Base-by-base conservation (phyloP, 1,140 invertebrate species). In the Calephelis nemesis region DNA sequence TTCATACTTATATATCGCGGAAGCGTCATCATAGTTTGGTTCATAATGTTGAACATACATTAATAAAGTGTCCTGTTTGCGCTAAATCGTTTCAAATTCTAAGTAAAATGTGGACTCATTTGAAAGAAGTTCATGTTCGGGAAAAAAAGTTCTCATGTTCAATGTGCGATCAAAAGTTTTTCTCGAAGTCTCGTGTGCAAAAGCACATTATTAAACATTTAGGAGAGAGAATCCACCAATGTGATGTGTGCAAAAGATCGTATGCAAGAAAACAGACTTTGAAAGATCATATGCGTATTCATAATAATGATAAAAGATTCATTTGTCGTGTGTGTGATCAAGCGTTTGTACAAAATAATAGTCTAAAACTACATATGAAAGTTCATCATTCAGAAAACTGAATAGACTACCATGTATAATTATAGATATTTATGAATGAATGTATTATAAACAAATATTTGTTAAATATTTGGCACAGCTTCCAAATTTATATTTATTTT, bases 181-280 rank as follows among this genome's bases (percentile, higher is more conserved):
- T 88, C 60, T 88, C 87, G 0, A 80, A 73, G 30, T 81, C 82
- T 0, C 87, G 85, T 7, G 76, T 92, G 0, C 80, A 85, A 10
- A 84, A 88, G 48, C 93, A 94, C 70, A 92, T 93, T 87, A 73
- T 92, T 0, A 90, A 84, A 42, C 94, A 94, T 79, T 94, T 94
- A 0, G 95, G 96, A 0, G 95, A 96, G 70, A 94, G 95, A 67
- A 95, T 96, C 5, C 94, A 96, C 76, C 93, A 95, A 70, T 93
- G 93, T 74, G 92, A 93, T 0, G 88, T 94, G 12, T 97, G 96
- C 77, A 93, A 93, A 48, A 94, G 94, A 70, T 92, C 85, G 72
- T 95, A 93, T 77, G 94, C 92, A 0, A 89, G 93, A 47, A 93
- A 93, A 66, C 93, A 93, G 48, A 93, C 93, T 9, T 81, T 94